Base-by-base conservation (phyloP, 2,797 vertebrate genomes). In the Labroides dimidiatus region DNA sequence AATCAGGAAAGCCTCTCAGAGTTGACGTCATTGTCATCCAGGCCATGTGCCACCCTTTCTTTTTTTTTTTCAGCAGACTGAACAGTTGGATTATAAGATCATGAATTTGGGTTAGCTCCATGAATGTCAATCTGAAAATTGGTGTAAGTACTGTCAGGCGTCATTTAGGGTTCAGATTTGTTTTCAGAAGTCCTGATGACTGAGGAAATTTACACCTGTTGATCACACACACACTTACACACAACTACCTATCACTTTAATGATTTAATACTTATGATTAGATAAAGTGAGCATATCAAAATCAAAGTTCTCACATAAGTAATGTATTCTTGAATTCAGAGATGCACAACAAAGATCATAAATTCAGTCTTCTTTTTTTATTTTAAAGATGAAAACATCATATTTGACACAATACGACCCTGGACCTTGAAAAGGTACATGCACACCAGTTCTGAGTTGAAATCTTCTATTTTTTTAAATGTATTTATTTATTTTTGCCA, bases 71-170 rank as follows among this genome's bases (percentile, higher is more conserved):
- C 50, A 52, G 69, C 77, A 75, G 81, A 69, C 73, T 78, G 73
- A 87, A 90, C 81, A 87, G 85, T 81, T 89, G 90, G 90, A 93
- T 92, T 91, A 91, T 88, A 87, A 90, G 49, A 86, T 87, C 86
- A 89, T 51, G 70, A 87, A 91, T 91, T 80, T 92, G 82, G 87
- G 91, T 92, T 92, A 92, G 72, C 76, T 83, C 81, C 81, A 69
- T 77, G 64, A 78, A 89, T 44, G 75, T 88, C 84, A 87, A 67
- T 81, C 78, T 81, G 69, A 76, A 88, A 83, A 91, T 77, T 72
- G 64, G 80, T 88, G 72, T 77, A 69, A 88, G 80, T 81, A 90
- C 83, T 77, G 50, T 79, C 37, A 65, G 57, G 56, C 45, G 72
- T 76, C 61, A 64, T 81, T 85, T 75, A 41, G 72, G 56, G 76